Percentiles rank a stretch among this genome's conserved stretches.
These are phyloP conservation scores for Perognathus longimembris DNA, from an alignment of 2,113 vertebrate genomes.

Conservation along the genomic window DNA sequence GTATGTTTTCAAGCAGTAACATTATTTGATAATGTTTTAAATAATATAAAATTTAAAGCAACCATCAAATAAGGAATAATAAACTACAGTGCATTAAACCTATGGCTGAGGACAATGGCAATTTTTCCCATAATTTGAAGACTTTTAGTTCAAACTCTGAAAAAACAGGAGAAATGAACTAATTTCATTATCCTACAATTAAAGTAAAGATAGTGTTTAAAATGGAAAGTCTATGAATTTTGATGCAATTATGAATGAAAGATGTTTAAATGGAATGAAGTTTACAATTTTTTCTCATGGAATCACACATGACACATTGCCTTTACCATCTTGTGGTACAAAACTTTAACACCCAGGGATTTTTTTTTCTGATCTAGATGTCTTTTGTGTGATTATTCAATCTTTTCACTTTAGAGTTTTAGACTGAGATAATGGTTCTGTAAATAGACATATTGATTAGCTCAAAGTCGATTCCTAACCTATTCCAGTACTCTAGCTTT, in stretches of 20 bases:
- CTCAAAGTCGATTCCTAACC: slow-evolving; percentile 49
- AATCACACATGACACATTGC: slow-evolving; percentile 27
- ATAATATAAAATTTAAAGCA: slow-evolving; percentile 38
- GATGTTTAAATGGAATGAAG: background rate
- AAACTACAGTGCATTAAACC: background rate
- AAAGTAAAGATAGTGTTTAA: background rate
- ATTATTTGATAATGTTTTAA: too few relatives aligned
- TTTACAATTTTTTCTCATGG: slow-evolving; percentile 40
- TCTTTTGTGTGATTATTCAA: slow-evolving; percentile 72
- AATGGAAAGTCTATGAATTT: slow-evolving; percentile 43
- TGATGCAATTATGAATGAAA: background rate
- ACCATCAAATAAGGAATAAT: background rate
- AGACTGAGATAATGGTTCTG: slow-evolving; percentile 80
- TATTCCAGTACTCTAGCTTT: slow-evolving; percentile 65
- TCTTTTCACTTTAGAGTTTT: slow-evolving; percentile 82
- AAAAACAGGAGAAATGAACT: background rate
- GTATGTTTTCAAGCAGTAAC: too few relatives aligned
- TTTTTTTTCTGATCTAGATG: slow-evolving; percentile 18
- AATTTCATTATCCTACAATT: background rate
- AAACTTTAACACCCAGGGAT: background rate
- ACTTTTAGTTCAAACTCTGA: background rate
- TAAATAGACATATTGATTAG: slow-evolving; percentile 77
- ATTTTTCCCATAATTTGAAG: background rate
- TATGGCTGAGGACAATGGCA: background rate
- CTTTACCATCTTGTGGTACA: background rate